phyloP scores from a whole-genome alignment of 2,888 invertebrate species.

The Lasius platythorax region DNA sequence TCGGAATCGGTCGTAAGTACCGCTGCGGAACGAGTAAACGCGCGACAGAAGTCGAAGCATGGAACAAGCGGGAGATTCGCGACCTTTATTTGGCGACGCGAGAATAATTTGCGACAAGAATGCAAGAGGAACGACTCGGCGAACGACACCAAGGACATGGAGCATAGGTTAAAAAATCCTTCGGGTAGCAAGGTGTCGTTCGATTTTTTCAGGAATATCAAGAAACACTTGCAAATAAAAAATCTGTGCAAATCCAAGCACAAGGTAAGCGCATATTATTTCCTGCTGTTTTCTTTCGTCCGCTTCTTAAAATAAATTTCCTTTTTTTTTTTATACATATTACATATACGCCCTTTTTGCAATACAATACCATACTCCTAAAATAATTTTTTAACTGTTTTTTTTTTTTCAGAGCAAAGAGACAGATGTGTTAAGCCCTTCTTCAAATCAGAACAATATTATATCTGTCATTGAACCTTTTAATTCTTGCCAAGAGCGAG shows the following conservation, averaged over 20 bases:
- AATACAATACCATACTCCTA: neutral
- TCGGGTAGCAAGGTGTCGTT: constrained; percentile 59
- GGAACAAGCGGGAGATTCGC: constrained; percentile 70
- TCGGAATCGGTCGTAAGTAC: constrained; percentile 52
- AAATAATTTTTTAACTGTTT: neutral
- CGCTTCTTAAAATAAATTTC: neutral
- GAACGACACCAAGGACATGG: constrained; percentile 52
- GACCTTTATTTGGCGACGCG: constrained; percentile 71
- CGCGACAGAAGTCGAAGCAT: constrained; percentile 60
- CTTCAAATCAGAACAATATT: constrained; percentile 23
- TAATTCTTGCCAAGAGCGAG: neutral
- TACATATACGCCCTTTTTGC: neutral
- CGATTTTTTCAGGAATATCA: constrained; percentile 77
- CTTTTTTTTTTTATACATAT: neutral
- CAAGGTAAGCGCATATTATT: constrained; percentile 66
- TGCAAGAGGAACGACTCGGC: constrained; percentile 39
- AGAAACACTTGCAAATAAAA: constrained; percentile 74
- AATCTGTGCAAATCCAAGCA: constrained; percentile 73
- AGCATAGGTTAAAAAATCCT: constrained; percentile 59
- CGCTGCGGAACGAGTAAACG: constrained; percentile 50
- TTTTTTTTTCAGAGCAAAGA: constrained; percentile 60
- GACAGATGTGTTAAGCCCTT: constrained; percentile 28
- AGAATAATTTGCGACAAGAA: constrained; percentile 49
- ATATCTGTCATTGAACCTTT: neutral
- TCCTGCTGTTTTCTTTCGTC: neutral